Percentiles rank a stretch among this genome's conserved stretches.
These are phyloP conservation scores for Oopsacas minuta DNA, from an alignment of 37 sponge, comb jelly and placozoan genomes.

Conservation along the genomic window DNA sequence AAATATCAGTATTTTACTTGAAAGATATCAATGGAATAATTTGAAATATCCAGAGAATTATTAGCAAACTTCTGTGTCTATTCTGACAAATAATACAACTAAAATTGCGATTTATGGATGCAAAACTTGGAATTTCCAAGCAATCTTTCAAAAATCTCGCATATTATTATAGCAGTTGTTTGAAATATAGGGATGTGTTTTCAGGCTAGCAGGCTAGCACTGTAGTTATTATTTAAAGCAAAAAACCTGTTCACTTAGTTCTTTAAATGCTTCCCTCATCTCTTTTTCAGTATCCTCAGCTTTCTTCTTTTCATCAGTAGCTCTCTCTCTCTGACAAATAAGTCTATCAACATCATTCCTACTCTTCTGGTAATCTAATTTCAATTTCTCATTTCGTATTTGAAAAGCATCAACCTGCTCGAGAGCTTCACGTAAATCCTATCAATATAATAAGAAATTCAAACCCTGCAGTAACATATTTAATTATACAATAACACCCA, in stretches of 20 bases:
- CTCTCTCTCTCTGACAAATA: not conserved
- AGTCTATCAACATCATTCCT: not conserved
- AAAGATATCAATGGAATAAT: no score
- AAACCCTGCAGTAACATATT: no score
- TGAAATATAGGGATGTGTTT: no score
- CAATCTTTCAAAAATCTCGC: no score
- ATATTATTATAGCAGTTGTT: no score
- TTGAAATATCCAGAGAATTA: no score
- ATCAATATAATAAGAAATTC: not conserved
- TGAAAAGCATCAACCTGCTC: not conserved
- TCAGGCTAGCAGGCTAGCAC: no score
- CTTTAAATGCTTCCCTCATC: not conserved
- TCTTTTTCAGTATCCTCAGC: conserved; percentile 7
- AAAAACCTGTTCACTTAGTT: not conserved
- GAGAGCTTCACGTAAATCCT: not conserved
- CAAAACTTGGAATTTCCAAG: no score
- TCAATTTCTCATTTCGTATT: not conserved
- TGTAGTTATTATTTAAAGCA: no score
- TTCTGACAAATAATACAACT: not conserved
- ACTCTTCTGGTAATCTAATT: not conserved
- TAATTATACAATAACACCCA: no score
- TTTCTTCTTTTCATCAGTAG: not conserved
- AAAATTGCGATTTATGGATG: not conserved
- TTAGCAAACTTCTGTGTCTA: no score
- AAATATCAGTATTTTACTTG: no score